Evolutionary conservation across 2,888 invertebrate genomes (phyloP).

Genomic region (Melieria crassipennis): DNA sequence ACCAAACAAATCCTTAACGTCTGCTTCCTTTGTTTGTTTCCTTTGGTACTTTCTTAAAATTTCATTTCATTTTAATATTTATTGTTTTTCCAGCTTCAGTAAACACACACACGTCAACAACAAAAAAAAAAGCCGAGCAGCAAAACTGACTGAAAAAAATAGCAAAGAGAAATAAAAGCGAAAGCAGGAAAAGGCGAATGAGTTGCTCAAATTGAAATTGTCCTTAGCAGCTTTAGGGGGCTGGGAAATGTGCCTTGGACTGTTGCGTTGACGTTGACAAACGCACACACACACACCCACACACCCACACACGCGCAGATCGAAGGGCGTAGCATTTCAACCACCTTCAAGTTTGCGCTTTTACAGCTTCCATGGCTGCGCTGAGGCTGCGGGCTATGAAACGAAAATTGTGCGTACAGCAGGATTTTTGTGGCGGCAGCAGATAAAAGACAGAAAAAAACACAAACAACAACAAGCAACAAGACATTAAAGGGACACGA

Average conservation of each 20-base stretch:
- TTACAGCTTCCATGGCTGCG: background rate
- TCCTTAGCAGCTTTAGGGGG: conserved; percentile 15
- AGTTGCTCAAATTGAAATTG: conserved; percentile 14
- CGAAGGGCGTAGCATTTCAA: background rate
- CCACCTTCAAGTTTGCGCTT: background rate
- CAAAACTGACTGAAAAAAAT: too few relatives aligned
- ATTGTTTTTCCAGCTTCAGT: conserved; percentile 3
- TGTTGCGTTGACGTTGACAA: background rate
- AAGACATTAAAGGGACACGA: background rate
- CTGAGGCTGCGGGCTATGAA: background rate
- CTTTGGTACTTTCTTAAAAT: background rate
- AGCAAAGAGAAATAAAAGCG: too few relatives aligned
- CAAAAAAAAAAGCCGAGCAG: background rate
- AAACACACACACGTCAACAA: background rate
- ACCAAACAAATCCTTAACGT: conserved; percentile 13
- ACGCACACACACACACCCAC: background rate
- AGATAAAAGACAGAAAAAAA: background rate
- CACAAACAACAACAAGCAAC: background rate
- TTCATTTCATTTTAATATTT: conserved; percentile 21
- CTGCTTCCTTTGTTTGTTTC: conserved; percentile 11
- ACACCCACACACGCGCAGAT: background rate
- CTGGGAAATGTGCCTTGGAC: background rate
- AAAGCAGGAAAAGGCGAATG: too few relatives aligned
- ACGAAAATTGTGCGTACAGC: background rate
- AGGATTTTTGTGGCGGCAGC: background rate